phyloP scores from a whole-genome alignment of 2,113 vertebrate genomes.

The Daboia siamensis region DNA sequence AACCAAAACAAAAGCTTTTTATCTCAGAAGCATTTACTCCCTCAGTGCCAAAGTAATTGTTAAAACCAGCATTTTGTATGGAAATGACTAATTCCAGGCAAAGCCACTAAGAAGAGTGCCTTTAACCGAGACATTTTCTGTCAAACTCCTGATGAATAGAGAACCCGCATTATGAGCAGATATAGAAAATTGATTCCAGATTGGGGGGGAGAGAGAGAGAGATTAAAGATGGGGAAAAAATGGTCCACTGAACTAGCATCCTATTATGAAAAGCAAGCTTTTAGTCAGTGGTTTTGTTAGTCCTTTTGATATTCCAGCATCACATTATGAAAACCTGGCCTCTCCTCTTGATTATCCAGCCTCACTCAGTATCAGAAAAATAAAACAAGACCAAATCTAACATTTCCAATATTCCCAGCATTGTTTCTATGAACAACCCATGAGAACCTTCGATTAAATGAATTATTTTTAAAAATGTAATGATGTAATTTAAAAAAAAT shows the following conservation, averaged over 20 bases:
- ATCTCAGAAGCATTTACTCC: background rate
- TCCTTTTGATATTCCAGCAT: background rate
- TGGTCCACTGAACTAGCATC: background rate
- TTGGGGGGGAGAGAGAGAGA: background rate
- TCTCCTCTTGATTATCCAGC: background rate
- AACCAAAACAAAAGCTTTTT: background rate
- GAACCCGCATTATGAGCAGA: background rate
- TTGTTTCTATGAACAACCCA: background rate
- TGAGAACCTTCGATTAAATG: background rate
- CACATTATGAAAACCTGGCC: background rate
- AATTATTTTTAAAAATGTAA: background rate
- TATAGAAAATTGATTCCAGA: background rate
- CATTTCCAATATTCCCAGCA: background rate
- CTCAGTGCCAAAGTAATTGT: background rate
- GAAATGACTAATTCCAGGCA: background rate
- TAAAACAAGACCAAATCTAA: background rate
- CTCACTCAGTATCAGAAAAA: background rate
- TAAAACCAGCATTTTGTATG: background rate
- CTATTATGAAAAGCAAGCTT: background rate
- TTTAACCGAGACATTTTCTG: background rate
- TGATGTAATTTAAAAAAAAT: background rate
- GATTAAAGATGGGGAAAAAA: background rate
- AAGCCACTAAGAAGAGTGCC: background rate
- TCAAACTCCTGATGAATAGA: background rate
- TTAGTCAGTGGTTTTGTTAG: background rate